A percentile compares a stretch with the other conserved stretches of the same genome.
Evolutionary conservation across 2,888 invertebrate genomes (phyloP).

Genomic region (Noctua janthe): DNA sequence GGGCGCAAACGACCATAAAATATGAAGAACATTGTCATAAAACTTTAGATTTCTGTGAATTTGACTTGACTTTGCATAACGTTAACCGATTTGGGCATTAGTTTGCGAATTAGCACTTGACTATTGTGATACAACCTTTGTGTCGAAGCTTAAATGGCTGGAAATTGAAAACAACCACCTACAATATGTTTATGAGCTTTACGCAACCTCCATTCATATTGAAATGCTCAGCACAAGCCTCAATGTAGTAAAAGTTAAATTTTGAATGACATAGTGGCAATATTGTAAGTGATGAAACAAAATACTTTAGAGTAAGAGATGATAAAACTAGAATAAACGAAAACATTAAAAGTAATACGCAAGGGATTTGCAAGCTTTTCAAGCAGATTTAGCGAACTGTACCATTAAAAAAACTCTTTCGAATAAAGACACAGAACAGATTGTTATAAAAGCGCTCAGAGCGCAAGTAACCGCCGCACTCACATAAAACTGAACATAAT

Average conservation of each 20-base stretch:
- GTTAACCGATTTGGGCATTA: conserved; percentile 45
- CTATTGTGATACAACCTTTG: conserved; percentile 42
- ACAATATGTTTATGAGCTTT: conserved; percentile 42
- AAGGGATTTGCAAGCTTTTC: not conserved
- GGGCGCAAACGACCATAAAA: conserved; percentile 40
- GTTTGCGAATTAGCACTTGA: conserved; percentile 62
- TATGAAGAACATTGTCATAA: conserved; percentile 39
- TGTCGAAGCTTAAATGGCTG: conserved; percentile 31
- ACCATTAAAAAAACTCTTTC: conserved; percentile 31
- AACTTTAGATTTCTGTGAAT: conserved; percentile 47
- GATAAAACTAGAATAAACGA: not conserved
- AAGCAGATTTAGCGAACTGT: conserved; percentile 2
- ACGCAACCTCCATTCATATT: conserved; percentile 45
- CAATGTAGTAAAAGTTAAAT: conserved; percentile 7
- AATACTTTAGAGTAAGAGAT: not conserved
- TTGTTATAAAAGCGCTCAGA: conserved; percentile 24
- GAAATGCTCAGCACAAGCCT: conserved; percentile 18
- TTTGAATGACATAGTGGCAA: conserved; percentile 22
- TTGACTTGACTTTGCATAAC: conserved; percentile 35
- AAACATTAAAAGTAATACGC: conserved; percentile 6
- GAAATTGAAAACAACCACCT: conserved; percentile 49
- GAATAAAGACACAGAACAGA: conserved; percentile 18
- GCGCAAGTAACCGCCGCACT: conserved; percentile 11
- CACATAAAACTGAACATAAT: conserved; percentile 50
- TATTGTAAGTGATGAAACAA: conserved; percentile 17